phyloP scores from a whole-genome alignment of 2,113 vertebrate genomes.

The Forbesichthys agassizii region DNA sequence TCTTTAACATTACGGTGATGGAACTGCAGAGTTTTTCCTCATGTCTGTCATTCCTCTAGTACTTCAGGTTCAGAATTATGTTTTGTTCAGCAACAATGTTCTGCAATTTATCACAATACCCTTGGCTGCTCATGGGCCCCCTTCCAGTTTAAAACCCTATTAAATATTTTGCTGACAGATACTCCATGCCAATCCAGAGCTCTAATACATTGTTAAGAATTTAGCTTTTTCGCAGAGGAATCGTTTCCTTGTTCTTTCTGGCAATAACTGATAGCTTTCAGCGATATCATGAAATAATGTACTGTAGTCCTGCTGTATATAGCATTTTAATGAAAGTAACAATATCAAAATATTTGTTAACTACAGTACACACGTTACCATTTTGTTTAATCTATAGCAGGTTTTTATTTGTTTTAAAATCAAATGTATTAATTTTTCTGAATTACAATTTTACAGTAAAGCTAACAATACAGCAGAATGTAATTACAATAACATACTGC shows the following conservation, averaged over 20 bases:
- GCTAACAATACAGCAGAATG: not conserved
- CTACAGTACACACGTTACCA: no score
- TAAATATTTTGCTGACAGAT: slow-evolving; percentile 57
- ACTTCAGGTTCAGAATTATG: not conserved
- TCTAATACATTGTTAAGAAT: slow-evolving; percentile 51
- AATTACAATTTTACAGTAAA: not conserved
- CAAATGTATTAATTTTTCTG: not conserved
- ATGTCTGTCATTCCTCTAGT: not conserved
- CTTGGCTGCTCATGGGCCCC: slow-evolving; percentile 35
- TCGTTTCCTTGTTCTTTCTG: slow-evolving; percentile 47
- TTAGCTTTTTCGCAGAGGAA: slow-evolving; percentile 38
- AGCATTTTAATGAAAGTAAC: no score
- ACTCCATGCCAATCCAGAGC: slow-evolving; percentile 38
- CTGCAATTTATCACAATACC: slow-evolving; percentile 33
- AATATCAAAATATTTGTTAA: no score
- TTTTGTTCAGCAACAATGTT: slow-evolving; percentile 16
- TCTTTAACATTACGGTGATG: not conserved
- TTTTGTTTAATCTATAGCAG: not conserved
- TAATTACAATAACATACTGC: no score
- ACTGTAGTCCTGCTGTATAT: no score
- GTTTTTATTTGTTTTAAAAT: not conserved
- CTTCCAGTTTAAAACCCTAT: slow-evolving; percentile 47
- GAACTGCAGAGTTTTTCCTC: not conserved
- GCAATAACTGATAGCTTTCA: slow-evolving; percentile 57
- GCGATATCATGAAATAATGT: slow-evolving; percentile 13